Percentiles rank a stretch among this genome's conserved stretches.
Evolutionary conservation across 2,797 vertebrate species (phyloP).

Genomic region (Vireo griseus): DNA sequence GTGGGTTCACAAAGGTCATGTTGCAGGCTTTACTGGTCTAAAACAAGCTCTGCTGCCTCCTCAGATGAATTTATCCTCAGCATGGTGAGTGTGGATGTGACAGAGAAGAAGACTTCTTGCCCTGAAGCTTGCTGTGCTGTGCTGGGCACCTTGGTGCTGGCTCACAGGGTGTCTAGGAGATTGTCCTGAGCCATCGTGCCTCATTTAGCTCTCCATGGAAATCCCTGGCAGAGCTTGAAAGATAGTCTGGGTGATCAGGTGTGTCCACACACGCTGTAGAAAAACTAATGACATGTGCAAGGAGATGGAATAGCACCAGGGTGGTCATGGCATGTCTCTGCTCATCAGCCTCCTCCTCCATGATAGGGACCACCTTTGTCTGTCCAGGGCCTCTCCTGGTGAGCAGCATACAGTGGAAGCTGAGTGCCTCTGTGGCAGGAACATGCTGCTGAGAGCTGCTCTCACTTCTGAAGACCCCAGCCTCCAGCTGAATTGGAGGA

Average conservation of each 20-base stretch:
- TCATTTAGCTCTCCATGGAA: background rate
- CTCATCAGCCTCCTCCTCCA: fast-evolving
- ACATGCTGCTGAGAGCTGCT: background rate
- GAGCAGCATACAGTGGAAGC: fast-evolving
- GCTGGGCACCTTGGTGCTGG: background rate
- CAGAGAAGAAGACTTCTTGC: background rate
- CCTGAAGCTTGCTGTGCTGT: background rate
- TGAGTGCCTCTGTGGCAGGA: background rate
- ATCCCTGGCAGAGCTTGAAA: background rate
- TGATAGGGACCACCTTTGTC: too few species aligned
- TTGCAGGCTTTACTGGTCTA: background rate
- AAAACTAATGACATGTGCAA: background rate
- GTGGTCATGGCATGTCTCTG: background rate
- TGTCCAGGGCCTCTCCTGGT: background rate
- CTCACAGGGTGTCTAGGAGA: background rate
- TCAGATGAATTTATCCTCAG: background rate
- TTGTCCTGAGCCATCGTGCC: fast-evolving
- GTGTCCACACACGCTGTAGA: background rate
- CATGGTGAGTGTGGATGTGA: background rate
- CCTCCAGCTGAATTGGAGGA: background rate
- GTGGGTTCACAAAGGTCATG: background rate
- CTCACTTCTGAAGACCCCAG: background rate
- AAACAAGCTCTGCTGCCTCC: background rate
- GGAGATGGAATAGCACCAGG: fast-evolving
- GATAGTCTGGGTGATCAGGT: background rate